phyloP scores from a whole-genome alignment of 2,113 vertebrate genomes.

The Rhadina sibilatrix region DNA sequence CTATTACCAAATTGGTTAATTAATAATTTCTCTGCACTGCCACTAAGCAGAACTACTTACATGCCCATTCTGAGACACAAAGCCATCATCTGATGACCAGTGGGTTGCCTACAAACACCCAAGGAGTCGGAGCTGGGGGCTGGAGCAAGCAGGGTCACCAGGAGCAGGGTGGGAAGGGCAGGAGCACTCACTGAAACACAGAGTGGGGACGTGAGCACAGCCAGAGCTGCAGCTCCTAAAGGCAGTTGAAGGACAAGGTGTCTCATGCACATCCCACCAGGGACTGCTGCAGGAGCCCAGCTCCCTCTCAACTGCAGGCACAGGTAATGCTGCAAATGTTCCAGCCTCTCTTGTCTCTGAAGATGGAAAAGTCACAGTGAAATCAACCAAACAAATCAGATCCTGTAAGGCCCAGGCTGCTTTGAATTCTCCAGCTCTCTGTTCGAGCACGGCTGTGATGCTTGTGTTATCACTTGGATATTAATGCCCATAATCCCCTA shows the following conservation, averaged over 20 bases:
- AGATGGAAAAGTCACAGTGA: not conserved
- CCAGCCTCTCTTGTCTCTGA: not conserved
- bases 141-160: not conserved
- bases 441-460: constrained; percentile 36
- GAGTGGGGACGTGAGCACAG: not conserved
- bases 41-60: constrained; percentile 50
- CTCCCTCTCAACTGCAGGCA: not conserved
- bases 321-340: not conserved
- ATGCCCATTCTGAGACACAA: not conserved
- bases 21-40: constrained; percentile 64
- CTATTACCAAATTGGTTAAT: constrained; percentile 63
- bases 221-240: not conserved
- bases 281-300: not conserved
- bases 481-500: constrained; percentile 69
- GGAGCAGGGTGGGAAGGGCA: not conserved
- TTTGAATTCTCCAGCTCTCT: constrained; percentile 52
- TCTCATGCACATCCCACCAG: not conserved
- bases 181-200: not conserved
- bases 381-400: not conserved
- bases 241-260: not conserved
- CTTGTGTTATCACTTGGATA: constrained; percentile 67
- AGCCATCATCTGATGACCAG: not conserved
- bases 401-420: constrained; percentile 45
- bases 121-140: accelerated
- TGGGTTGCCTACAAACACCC: too few relatives aligned